phyloP scores from a whole-genome alignment of 2,797 vertebrate species.

The Lutjanus argentimaculatus region DNA sequence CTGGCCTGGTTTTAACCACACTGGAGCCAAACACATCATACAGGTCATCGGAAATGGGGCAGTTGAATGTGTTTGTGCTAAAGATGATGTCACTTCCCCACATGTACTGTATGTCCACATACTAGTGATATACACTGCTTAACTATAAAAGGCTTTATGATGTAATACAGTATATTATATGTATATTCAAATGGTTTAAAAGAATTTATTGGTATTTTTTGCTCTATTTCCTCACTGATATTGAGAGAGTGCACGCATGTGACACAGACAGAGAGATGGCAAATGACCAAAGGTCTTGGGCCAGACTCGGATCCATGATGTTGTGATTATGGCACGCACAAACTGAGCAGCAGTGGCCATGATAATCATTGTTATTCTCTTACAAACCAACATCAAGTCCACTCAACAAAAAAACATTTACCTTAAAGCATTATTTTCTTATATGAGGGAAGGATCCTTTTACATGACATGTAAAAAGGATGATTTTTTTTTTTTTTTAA shows the following conservation, averaged over 20 bases:
- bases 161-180: background rate
- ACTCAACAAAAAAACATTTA: background rate
- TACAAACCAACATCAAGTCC: background rate
- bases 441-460: background rate
- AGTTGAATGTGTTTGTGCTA: slow-evolving; percentile 47
- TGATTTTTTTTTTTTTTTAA: too few relatives aligned
- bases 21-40: slow-evolving; percentile 50
- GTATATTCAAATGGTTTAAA: background rate
- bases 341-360: background rate
- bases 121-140: background rate
- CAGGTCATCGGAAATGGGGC: slow-evolving; percentile 26
- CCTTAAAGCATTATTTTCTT: background rate
- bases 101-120: slow-evolving; percentile 14
- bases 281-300: slow-evolving; percentile 7
- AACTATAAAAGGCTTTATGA: slow-evolving; percentile 18
- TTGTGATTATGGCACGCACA: background rate
- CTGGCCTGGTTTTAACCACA: slow-evolving; percentile 69
- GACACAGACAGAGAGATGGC: slow-evolving; percentile 13
- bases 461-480: background rate
- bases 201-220: background rate
- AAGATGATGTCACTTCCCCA: slow-evolving; percentile 50
- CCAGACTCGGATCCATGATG: background rate
- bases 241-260: background rate
- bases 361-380: background rate
- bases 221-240: slow-evolving; percentile 18